Base-by-base conservation (phyloP, 2,888 invertebrate species). In the Lapara coniferarum region DNA sequence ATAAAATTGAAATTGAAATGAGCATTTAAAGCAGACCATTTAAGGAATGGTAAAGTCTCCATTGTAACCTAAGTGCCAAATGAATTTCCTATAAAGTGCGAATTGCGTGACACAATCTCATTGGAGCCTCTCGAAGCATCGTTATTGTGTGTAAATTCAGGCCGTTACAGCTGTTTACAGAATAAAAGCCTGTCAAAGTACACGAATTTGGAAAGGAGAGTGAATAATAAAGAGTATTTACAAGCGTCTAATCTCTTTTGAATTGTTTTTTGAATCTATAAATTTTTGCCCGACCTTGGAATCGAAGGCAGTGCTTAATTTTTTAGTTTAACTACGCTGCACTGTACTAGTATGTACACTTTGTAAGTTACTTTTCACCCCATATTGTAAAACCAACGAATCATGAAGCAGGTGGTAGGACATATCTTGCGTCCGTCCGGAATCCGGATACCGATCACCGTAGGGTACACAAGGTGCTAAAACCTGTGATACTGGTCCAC, bases 131-230 rank as follows among this genome's bases (percentile, higher is more conserved):
- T 13, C 49, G 19, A n/a, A 10, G 59, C 49, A 19, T 49, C 63
- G 30, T 13, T 57, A 63, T 63, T 46, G 63, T 46, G 63, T 46
- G 63, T 49, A 59, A 59, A 46, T 59, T 59, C 16, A 19, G 25
- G 19, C 56, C 13, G 49, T 63, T 13, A 49, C 63, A 63, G 46
- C 49, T 63, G 63, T 63, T 63, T 63, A 46, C 2, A 6, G 49
- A 63, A 63, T 63, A 46, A 49, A 44, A 63, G 63, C 63, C 49
- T 46, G 25, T 46, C 46, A 49, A 63, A 63, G 44, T 25, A 49
- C 57, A 14, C n/a, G 12, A 13, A 63, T 49, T 63, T 63, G 49
- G 63, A 25, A 63, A 63, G 6, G 6, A n/a, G 8, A 13, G 16
- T 6, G 19, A 56, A 19, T 56, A 37, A 3, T 37, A 37, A 1